Evolutionary conservation across 2,888 invertebrate genomes (phyloP).

Genomic region (Ormyrus thymus): DNA sequence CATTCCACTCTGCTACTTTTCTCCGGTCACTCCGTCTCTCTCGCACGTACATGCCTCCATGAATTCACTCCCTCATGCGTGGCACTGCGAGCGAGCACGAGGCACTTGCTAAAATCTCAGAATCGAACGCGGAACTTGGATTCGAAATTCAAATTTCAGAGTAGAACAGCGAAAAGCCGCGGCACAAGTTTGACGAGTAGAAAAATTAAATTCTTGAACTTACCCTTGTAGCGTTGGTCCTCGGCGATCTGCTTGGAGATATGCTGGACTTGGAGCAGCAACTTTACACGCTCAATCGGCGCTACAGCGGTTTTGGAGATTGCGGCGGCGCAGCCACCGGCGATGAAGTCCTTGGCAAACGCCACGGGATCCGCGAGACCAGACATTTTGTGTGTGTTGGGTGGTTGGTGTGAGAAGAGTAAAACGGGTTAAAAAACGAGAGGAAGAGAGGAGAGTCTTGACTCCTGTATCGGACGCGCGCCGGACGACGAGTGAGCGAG

Average conservation of each 20-base stretch:
- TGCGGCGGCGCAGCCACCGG: conserved; percentile 94
- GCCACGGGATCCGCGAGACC: conserved; percentile 84
- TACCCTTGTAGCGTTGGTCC: conserved; percentile 93
- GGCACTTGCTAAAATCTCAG: conserved; percentile 10
- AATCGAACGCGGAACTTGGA: conserved; percentile 45
- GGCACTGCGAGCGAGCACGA: conserved; percentile 18
- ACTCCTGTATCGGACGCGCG: conserved; percentile 77
- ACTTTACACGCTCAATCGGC: conserved; percentile 95
- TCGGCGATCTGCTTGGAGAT: conserved; percentile 91
- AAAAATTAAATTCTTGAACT: conserved; percentile 62
- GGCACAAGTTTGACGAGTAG: conserved; percentile 41
- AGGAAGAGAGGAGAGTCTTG: conserved; percentile 69
- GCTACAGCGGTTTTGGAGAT: conserved; percentile 96
- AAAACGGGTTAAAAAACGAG: conserved; percentile 67
- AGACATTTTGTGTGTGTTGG: conserved; percentile 70
- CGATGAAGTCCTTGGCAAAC: conserved; percentile 92
- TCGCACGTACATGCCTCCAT: not conserved
- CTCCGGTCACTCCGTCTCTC: conserved; percentile 14
- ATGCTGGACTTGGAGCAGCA: conserved; percentile 95
- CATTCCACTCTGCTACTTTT: not conserved
- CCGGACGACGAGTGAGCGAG: conserved; percentile 77
- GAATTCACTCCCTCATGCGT: conserved; percentile 3
- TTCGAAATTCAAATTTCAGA: conserved; percentile 28
- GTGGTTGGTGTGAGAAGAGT: conserved; percentile 58
- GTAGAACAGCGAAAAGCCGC: conserved; percentile 4